phyloP scores from a whole-genome alignment of 2,888 invertebrate genomes.

The Sesia bembeciformis region DNA sequence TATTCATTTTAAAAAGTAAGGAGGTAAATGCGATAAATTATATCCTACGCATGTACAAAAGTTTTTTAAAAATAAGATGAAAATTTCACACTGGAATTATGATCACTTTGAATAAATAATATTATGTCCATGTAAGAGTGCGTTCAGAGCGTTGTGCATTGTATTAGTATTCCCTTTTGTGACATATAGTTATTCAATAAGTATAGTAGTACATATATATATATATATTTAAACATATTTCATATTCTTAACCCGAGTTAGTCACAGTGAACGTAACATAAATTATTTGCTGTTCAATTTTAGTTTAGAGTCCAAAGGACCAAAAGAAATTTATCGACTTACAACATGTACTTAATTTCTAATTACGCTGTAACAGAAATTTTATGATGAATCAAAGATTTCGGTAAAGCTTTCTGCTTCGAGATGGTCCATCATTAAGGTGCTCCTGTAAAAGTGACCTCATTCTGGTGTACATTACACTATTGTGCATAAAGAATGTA shows the following conservation, averaged over 20 bases:
- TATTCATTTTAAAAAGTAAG: too few species aligned
- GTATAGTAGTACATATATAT: not conserved
- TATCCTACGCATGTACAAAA: too few species aligned
- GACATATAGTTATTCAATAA: not conserved
- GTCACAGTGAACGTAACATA: not conserved
- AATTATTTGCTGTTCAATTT: not conserved
- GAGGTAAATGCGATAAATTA: too few species aligned
- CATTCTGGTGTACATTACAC: too few species aligned
- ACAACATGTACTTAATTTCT: conserved; percentile 2
- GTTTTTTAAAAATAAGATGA: too few species aligned
- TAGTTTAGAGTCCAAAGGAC: not conserved
- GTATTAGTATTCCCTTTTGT: conserved; percentile 1
- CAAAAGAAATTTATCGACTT: conserved; percentile 2
- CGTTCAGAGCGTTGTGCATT: conserved; percentile 4
- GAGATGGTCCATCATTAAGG: not conserved
- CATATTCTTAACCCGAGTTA: not conserved
- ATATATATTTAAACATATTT: not conserved
- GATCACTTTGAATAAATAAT: too few species aligned
- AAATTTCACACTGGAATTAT: too few species aligned
- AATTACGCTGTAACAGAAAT: conserved; percentile 22
- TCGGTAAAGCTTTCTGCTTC: not conserved
- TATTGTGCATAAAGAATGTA: not conserved
- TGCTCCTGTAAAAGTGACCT: not conserved
- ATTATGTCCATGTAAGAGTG: not conserved
- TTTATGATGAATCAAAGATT: conserved; percentile 7